A percentile compares a stretch with the other conserved stretches of the same genome.
These are phyloP conservation scores for Tympanoctomys barrerae DNA, from an alignment of 2,797 vertebrate species.

Conservation along the genomic window DNA sequence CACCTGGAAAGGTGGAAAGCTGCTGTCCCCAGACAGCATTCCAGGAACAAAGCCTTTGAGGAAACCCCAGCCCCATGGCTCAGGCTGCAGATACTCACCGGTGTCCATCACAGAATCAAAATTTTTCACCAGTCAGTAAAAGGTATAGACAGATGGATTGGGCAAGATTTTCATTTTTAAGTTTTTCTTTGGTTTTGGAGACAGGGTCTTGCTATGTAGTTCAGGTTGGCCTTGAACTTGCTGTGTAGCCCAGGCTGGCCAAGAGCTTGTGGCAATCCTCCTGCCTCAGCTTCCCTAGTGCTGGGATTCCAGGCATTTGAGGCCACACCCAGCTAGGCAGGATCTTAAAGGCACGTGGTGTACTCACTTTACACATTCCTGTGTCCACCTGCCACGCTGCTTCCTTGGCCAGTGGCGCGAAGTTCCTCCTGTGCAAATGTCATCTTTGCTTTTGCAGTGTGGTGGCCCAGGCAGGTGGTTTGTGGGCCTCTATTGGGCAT, in stretches of 20 bases:
- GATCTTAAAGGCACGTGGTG: background rate
- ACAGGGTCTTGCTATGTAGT: background rate
- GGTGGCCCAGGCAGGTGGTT: background rate
- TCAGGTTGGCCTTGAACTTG: background rate
- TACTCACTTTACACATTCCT: background rate
- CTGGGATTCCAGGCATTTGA: background rate
- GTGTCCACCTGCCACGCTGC: accelerated
- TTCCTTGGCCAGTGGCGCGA: accelerated
- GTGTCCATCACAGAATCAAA: background rate
- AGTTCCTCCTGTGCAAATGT: background rate
- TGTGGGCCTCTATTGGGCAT: background rate
- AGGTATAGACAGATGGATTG: background rate
- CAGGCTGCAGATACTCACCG: background rate
- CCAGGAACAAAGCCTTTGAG: background rate
- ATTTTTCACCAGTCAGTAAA: background rate
- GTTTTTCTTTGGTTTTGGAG: background rate
- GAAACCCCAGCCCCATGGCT: background rate
- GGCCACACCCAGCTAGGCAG: background rate
- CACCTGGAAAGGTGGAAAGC: background rate
- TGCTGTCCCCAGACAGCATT: background rate
- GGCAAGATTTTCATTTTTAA: background rate
- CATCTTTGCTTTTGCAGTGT: too few species aligned
- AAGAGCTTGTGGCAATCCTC: background rate
- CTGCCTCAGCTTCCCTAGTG: background rate
- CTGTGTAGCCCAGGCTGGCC: background rate